Base-by-base conservation (phyloP, 1,140 invertebrate species). In the Euborellia annulipes region DNA sequence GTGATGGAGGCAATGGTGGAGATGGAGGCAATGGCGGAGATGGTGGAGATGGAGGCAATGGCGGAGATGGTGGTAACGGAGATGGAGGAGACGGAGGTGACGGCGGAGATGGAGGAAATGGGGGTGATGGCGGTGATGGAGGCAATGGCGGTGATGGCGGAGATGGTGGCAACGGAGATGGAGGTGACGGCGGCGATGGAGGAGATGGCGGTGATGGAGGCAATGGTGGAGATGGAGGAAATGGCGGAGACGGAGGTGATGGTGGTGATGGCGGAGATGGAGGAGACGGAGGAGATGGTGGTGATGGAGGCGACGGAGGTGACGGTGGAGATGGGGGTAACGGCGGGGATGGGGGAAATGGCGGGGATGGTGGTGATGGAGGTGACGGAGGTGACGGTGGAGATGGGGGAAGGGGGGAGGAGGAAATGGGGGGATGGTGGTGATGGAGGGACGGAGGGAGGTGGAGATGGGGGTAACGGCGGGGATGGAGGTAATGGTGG, bases 131-230 rank as follows among this genome's bases (percentile, higher is more conserved):
- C 2, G 38, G 17, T 2, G 38, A n/a, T n/a, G n/a, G n/a, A n/a
- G n/a, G n/a, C n/a, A n/a, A n/a, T n/a, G n/a, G n/a, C n/a, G n/a
- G n/a, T n/a, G n/a, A n/a, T n/a, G n/a, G n/a, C n/a, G n/a, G n/a
- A n/a, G n/a, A n/a, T n/a, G n/a, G n/a, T n/a, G n/a, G n/a, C n/a
- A n/a, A n/a, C n/a, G n/a, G n/a, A n/a, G n/a, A n/a, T n/a, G n/a
- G n/a, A n/a, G n/a, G 38, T 40, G 38, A 19, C 38, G 40, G 18
- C 40, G 20, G 40, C 40, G 20, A 13, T 20, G 40, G 40, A 2
- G 9, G 38, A 14, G 38, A 18, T 9, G 16, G n/a, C 2, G 40
- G 40, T 7, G 8, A 11, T 16, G 14, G 14, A 11, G 36, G 36
- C 36, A 18, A 18, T 16, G 36, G 7, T 7, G 6, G 14, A 14